phyloP scores from a whole-genome alignment of 1,140 invertebrate species.

The Drosophila seguyi region DNA sequence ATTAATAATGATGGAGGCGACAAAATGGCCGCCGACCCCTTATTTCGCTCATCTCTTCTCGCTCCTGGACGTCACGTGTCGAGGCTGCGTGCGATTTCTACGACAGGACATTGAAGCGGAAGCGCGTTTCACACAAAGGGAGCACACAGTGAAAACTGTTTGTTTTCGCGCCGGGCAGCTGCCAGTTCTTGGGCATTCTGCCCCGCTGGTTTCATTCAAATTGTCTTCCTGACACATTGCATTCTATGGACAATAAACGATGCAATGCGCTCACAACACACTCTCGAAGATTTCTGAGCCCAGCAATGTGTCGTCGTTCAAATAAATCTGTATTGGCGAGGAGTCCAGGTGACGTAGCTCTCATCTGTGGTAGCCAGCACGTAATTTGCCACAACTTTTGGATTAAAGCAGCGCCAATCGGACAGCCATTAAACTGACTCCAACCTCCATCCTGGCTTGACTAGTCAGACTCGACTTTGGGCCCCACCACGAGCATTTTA shows the following conservation, averaged over 20 bases:
- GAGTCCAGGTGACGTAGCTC: background rate
- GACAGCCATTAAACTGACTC: constrained; percentile 30
- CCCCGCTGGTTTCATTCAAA: constrained; percentile 43
- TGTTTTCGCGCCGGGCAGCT: constrained; percentile 14
- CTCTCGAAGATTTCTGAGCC: constrained; percentile 20
- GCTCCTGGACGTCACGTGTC: constrained; percentile 65
- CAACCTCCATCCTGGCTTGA: background rate
- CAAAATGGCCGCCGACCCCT: constrained; percentile 63
- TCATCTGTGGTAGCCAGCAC: background rate
- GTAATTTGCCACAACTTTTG: constrained; percentile 7
- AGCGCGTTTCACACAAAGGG: constrained; percentile 26
- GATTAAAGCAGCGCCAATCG: constrained; percentile 37
- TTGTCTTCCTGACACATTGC: constrained; percentile 52
- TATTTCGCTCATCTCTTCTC: background rate
- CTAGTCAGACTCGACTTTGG: background rate
- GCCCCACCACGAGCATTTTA: constrained; percentile 18
- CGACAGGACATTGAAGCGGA: constrained; percentile 55
- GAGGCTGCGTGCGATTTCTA: constrained; percentile 71
- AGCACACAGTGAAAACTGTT: constrained; percentile 17
- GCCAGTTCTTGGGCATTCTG: constrained; percentile 1
- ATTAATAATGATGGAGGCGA: constrained; percentile 77
- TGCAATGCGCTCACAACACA: constrained; percentile 54
- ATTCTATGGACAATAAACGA: constrained; percentile 62
- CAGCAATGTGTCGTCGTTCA: constrained; percentile 47
- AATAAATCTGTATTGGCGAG: constrained; percentile 74